Base-by-base conservation (phyloP, 2,888 invertebrate species). In the Pasiphila rectangulata region DNA sequence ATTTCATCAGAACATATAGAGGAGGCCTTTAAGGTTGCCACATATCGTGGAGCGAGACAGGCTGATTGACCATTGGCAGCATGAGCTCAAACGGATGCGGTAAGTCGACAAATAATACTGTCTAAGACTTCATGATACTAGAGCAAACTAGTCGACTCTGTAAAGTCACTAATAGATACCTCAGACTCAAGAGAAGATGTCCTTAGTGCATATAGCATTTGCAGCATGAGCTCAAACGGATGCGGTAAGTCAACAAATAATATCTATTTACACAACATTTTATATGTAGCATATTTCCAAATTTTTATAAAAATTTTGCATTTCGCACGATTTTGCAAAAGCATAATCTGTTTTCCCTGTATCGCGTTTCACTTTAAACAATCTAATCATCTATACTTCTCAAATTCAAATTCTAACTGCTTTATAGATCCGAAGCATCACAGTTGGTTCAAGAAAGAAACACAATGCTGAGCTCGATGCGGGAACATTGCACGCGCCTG, bases 51-150 rank as follows among this genome's bases (percentile, higher is more conserved):
- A 92, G 64, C 72, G 95, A 45, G 95, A 96, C 74, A 90, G 92
- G 49, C 85, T 96, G 29, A 96, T 96, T 56, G 93, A 94, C 52
- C 94, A 96, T 67, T 87, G 97, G 57, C 93, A 94, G 73, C 92
- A 92, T 55, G 95, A 96, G 75, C 87, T 95, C 48, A 91, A 92
- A 51, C 89, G 93, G 55, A 91, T 95, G 72, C 90, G 93, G 89
- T 92, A 67, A 56, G 47, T n/a, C n/a, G n/a, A n/a, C 93, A 94
- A 65, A 94, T 93, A 0, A 91, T 92, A 0, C 94, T 94, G 61
- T 90, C 90, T 21, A 88, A 82, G 21, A 86, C 83, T 52, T 85
- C n/a, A n/a, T n/a, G n/a, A n/a, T n/a, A n/a, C n/a, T n/a, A n/a
- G n/a, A n/a, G n/a, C n/a, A n/a, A n/a, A n/a, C n/a, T n/a, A n/a